Evolutionary conservation across 1,140 invertebrate genomes (phyloP), one percentile per base, ranked within the genome.

Genomic region (Chymomyza costata): DNA sequence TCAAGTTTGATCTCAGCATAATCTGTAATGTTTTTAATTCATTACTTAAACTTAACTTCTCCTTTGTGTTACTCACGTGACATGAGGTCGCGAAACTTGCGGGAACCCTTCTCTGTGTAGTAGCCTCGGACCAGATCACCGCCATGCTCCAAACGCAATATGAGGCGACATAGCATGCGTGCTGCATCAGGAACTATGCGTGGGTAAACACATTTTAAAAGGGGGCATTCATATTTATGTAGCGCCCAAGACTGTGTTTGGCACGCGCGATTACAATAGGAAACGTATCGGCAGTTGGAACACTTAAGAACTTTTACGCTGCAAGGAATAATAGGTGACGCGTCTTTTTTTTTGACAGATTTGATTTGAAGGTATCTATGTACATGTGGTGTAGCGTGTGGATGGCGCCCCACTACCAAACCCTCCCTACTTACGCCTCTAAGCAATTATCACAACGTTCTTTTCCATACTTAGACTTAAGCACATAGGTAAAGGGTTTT

Each of bases 81-180:
- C 93, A 95, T 94, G 3, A 95, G 84, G 86, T 95, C 93, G 61
- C 92, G 91, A 86, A 94, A 95, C 83, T 90, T 90, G 58, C 94
- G 87, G 56, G 89, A 94, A 6, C 88, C 89, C 14, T 88, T 91
- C 25, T 89, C 85, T 2, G 89, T 87, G 64, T 94, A 93, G 78
- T 90, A 93, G 15, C 88, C 86, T 49, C 89, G 89, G 44, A 91
- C 88, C 14, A 88, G 76, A 32, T 89, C 89, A 41, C 92, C 91
- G 3, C 91, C 91, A 56, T 90, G 88, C 56, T 89, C 84, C 17
- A 95, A 71, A 49, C 91, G 91, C 38, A 92, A 87, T 41, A 94
- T 91, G 31, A 95, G 87, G 67, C 90, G 90, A 5, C 92, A 90
- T 40, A 95, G 86, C 56, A 95, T 87, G 15, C 93, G 86, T 2